A percentile compares a stretch with the other conserved stretches of the same genome.
Conservation (phyloP, 1,140 invertebrate genomes). For the Diabrotica undecimpunctata region DNA sequence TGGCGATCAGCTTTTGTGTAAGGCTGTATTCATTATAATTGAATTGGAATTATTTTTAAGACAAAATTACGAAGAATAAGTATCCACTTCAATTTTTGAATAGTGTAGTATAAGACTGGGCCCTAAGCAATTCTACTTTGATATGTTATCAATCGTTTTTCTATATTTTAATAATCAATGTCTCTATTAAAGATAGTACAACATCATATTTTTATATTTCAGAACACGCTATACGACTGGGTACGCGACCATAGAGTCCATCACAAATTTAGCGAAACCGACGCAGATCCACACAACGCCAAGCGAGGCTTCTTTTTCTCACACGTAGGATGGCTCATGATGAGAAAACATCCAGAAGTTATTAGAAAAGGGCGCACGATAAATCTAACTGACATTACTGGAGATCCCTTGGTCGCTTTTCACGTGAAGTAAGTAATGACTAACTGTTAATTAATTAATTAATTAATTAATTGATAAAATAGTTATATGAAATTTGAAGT, state of each 20-base stretch:
- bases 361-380: conserved; percentile 58
- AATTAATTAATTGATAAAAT: no score
- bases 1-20: no score
- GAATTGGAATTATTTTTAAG: no score
- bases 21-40: no score
- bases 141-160: no score
- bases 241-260: conserved; percentile 85
- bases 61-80: no score
- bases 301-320: conserved; percentile 69
- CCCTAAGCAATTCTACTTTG: no score
- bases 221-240: conserved; percentile 73
- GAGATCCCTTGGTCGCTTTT: conserved; percentile 61
- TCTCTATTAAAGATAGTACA: not conserved
- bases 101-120: no score
- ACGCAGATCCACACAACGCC: conserved; percentile 71
- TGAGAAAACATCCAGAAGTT: conserved; percentile 65
- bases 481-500: no score
- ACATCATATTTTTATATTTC: conserved; percentile 34
- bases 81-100: no score
- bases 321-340: conserved; percentile 70
- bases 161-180: not conserved
- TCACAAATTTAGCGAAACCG: conserved; percentile 72
- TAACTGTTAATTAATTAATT: not conserved
- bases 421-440: conserved; percentile 53
- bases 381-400: conserved; percentile 60